Base-by-base conservation (phyloP, 1,140 invertebrate species). In the Nasonia longicornis region DNA sequence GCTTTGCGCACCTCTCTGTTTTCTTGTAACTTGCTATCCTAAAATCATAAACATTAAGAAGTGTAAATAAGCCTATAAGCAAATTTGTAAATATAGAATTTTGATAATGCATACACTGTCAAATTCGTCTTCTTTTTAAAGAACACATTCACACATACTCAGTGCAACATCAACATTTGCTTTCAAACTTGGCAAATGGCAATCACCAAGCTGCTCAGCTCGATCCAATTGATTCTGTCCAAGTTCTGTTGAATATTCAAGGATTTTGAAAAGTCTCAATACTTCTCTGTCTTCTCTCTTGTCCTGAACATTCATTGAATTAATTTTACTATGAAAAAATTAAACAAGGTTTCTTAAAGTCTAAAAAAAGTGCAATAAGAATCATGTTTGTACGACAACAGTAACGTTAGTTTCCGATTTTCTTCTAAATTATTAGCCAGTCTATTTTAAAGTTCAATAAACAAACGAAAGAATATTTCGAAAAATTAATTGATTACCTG, bases 281-380 rank as follows among this genome's bases (percentile, higher is more conserved):
- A 97, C 94, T 91, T 97, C 96, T 84, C 93, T 91, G 84, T 97
- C 96, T 64, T 92, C 92, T 84, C 96, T 89, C 87, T 94, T 95
- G 86, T 95, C 94, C 95, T 96, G 81, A 77, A 91, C 90, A 42
- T 63, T 42, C 72, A 42, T 12, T 77, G 35, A 14, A 66, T 75
- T 58, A 58, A 20, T n/a, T n/a, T 3, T 16, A 20, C 20, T 3
- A n/a, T n/a, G 58, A 26, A 79, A 48, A 70, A 48, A 71, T 42
- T 42, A 10, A 42, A 42, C 38, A 42, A 42, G 10, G 31, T 35
- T 42, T 42, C 38, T 42, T 7, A 42, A 42, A 8, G 7, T 42
- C 38, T 42, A 42, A 42, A 42, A 42, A 42, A 42, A 42, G 10
- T 42, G 38, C 38, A 42, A 35, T 35, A 35, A 42, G 38, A 42